phyloP scores from a whole-genome alignment of 2,888 invertebrate species.

The Julus scanicus region DNA sequence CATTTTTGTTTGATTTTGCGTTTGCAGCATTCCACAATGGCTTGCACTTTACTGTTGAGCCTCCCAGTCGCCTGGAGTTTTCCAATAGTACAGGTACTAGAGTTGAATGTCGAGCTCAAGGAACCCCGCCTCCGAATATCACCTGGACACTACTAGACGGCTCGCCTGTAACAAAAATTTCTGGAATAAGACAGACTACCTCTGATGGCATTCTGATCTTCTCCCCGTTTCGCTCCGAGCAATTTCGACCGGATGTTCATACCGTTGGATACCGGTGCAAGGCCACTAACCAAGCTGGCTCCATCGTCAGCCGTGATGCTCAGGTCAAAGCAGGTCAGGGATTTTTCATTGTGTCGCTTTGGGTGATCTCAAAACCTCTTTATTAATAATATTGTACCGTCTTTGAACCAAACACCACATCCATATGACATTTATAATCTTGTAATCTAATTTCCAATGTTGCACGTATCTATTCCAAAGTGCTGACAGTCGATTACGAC shows the following conservation, averaged over 20 bases:
- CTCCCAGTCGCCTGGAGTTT: conserved; percentile 8
- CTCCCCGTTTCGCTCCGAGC: conserved; percentile 51
- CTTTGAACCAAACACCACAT: too few relatives aligned
- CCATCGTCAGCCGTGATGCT: conserved; percentile 46
- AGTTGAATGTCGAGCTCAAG: conserved; percentile 44
- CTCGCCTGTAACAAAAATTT: conserved; percentile 9
- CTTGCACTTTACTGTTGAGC: background rate
- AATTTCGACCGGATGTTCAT: conserved; percentile 54
- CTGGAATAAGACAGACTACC: background rate
- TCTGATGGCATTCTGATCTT: conserved; percentile 47
- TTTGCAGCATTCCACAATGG: background rate
- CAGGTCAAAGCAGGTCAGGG: conserved; percentile 52
- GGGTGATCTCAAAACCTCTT: too few relatives aligned
- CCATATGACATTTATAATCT: too few relatives aligned
- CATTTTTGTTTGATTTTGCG: background rate
- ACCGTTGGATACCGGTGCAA: conserved; percentile 49
- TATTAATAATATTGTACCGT: too few relatives aligned
- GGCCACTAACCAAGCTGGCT: conserved; percentile 47
- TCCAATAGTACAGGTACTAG: conserved; percentile 49
- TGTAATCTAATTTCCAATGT: background rate
- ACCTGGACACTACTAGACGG: conserved; percentile 52
- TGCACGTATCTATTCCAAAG: background rate
- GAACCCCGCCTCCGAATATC: conserved; percentile 44
- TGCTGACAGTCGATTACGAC: conserved; percentile 53
- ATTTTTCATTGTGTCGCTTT: too few relatives aligned